phyloP scores from a whole-genome alignment of 2,888 invertebrate species.

The Leptothorax acervorum region DNA sequence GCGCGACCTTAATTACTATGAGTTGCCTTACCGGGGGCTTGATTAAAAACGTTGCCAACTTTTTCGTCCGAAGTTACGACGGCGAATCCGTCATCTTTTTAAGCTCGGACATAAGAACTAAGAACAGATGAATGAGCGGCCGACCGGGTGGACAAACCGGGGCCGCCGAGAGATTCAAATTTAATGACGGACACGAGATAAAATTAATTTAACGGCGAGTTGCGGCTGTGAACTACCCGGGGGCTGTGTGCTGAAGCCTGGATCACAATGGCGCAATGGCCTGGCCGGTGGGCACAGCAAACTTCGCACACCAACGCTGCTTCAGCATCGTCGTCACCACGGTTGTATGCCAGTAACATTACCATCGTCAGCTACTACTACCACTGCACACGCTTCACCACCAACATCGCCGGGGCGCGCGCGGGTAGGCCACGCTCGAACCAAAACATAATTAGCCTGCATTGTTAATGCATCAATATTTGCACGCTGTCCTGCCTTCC shows the following conservation, averaged over 20 bases:
- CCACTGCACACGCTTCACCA: conserved; percentile 44
- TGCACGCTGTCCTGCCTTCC: conserved; percentile 83
- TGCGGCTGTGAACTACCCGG: conserved; percentile 77
- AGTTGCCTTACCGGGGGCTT: conserved; percentile 2
- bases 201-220: conserved; percentile 85
- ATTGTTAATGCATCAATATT: conserved; percentile 86
- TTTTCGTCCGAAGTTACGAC: conserved; percentile 27
- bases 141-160: conserved; percentile 14
- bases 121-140: conserved; percentile 25
- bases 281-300: conserved; percentile 79
- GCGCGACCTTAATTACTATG: conserved; percentile 42
- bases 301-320: conserved; percentile 70
- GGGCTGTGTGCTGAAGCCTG: conserved; percentile 83
- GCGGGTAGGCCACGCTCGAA: conserved; percentile 73
- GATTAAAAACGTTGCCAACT: conserved; percentile 49
- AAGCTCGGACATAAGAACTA: conserved; percentile 35
- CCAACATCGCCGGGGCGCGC: conserved; percentile 37
- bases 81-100: conserved; percentile 38
- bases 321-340: conserved; percentile 48
- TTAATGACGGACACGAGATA: conserved; percentile 84
- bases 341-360: conserved; percentile 47
- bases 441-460: conserved; percentile 86
- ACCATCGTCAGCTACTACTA: conserved; percentile 43
- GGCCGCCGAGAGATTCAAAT: conserved; percentile 76
- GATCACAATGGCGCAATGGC: conserved; percentile 85